Base-by-base conservation (phyloP, 2,797 vertebrate species). In the Siniperca scherzeri region DNA sequence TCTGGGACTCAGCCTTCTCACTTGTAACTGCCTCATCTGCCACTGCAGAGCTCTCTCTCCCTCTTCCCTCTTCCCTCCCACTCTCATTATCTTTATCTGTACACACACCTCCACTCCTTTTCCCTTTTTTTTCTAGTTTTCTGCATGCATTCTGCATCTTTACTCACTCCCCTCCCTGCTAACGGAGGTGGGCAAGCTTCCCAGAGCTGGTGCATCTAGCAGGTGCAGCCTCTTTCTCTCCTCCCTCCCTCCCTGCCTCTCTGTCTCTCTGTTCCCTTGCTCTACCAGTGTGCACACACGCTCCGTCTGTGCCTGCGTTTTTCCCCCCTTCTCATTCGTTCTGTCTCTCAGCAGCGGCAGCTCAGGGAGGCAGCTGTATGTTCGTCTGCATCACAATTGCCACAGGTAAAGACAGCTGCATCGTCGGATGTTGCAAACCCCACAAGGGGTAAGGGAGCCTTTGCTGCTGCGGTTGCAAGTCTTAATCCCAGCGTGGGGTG, bases 121-220 rank as follows among this genome's bases (percentile, higher is more conserved):
- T 42, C 53, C 25, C n/a, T n/a, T 65, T 62, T 61, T 62, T 73
- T 61, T 21, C 64, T 3, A 40, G 38, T 76, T 90, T 87, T 92
- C 87, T 88, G 88, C 89, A 90, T 93, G 84, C 91, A 84, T 50
- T 73, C 88, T 87, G 87, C 91, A 84, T 94, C 87, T 89, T 87
- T 65, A 71, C 87, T 84, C 77, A 48, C 75, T 87, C 91, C 78
- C 87, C 81, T 89, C 91, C 86, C 88, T 85, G 85, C 87, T 87
- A 91, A 92, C 89, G 85, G 94, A 94, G 93, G 92, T 93, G 92
- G 94, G 93, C 94, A 94, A 67, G 89, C 80, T 94, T 95, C 93
- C 91, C 92, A 92, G 89, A 30, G 74, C 92, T 95, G 92, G 92
- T 94, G 94, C 94, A 94, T 94, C 88, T 90, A 96, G 94, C 94